phyloP scores from a whole-genome alignment of 30 jellyfish, hydroid and myxozoan species.

The Nemopilema nomurai region DNA sequence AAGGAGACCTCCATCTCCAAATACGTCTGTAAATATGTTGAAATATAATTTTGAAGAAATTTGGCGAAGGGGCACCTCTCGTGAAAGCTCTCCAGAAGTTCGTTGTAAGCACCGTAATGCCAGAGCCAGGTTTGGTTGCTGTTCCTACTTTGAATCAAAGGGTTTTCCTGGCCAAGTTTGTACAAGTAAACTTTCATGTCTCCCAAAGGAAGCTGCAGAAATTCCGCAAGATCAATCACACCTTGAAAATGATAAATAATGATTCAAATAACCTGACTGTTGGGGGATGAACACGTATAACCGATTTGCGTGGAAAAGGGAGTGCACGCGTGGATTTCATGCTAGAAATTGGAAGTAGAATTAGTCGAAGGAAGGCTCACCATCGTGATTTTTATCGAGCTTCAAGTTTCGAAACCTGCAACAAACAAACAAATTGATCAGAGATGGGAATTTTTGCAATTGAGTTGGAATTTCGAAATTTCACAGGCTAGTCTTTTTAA shows the following conservation, averaged over 20 bases:
- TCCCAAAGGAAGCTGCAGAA: conserved; percentile 22
- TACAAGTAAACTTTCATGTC: conserved; percentile 44
- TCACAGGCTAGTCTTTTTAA: too few species aligned
- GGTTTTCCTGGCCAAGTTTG: conserved; percentile 47
- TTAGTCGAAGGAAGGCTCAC: conserved; percentile 7
- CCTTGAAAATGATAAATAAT: conserved; percentile 10
- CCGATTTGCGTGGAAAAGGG: not conserved
- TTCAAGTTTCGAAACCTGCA: conserved; percentile 38
- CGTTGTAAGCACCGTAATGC: conserved; percentile 70
- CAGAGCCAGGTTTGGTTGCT: conserved; percentile 91
- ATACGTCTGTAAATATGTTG: too few species aligned
- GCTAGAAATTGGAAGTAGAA: too few species aligned
- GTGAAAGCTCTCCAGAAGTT: conserved; percentile 71
- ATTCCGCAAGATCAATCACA: conserved; percentile 35
- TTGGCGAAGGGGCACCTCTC: conserved; percentile 41
- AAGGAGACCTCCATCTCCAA: too few species aligned
- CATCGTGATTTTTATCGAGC: conserved; percentile 43
- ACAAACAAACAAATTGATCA: not conserved
- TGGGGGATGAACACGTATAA: not conserved
- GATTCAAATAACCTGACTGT: not conserved
- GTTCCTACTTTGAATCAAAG: conserved; percentile 68
- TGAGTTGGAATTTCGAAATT: too few species aligned
- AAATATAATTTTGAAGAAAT: too few species aligned
- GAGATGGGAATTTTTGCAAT: too few species aligned
- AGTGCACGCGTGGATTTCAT: too few species aligned